Evolutionary conservation across 2,113 vertebrate genomes (phyloP), one percentile per base, ranked within the genome.

Genomic region (Astatotilapia flaviijosephi): DNA sequence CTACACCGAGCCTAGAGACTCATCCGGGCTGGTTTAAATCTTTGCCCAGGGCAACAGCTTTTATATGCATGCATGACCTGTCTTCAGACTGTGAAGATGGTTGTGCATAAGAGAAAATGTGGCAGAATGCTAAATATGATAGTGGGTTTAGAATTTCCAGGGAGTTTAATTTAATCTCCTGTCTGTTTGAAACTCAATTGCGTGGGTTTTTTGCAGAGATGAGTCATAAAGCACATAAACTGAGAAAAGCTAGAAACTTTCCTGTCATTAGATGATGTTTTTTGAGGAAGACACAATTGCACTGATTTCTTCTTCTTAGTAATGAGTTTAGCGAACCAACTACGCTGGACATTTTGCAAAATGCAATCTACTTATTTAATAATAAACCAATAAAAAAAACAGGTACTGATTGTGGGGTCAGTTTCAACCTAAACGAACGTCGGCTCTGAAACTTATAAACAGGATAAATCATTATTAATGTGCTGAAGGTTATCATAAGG

Each of bases 51-150:
- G 94, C 94, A 80, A 58, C 23, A 49, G 83, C 91, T 93, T 96
- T 93, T 93, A 87, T 92, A 92, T 94, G 91, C 92, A 94, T 92
- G 88, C 91, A 90, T 94, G 92, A 94, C 92, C 94, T 83, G 85
- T 95, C 92, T 92, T 83, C 81, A 82, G 87, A 88, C 89, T 75
- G 53, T 87, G 73, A 82, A 89, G 58, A 91, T 70, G 42, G 68
- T 86, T 91, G 89, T 89, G 89, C 79, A 91, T 75, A 93, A 86
- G 82, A 77, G 68, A 89, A 84, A 93, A 94, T 91, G 77, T 84
- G 81, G 84, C 81, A 83, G 88, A 92, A 91, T 94, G 88, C 84
- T 88, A 91, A 93, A 91, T 91, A 82, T 86, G 79, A 91, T 82
- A 45, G 80, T 28, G 77, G 81, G 62, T 84, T 80, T 62, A 49